Base-by-base conservation (phyloP, 2,797 vertebrate species). In the Podarcis lilfordi region DNA sequence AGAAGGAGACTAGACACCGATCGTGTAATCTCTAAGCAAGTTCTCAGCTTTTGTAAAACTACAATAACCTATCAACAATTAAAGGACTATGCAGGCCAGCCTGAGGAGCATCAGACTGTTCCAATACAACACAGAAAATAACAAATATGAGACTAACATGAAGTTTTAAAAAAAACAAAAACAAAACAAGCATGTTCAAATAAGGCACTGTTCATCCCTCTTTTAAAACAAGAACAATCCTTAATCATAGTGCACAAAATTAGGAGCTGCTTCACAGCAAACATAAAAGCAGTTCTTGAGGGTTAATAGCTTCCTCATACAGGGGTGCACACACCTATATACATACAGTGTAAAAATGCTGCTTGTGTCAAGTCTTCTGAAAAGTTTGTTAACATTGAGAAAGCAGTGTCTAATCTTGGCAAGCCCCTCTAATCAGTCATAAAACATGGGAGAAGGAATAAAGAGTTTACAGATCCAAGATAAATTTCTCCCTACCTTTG, bases 401-500 rank as follows among this genome's bases (percentile, higher is more conserved):
- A 35, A 55, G 40, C 79, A 59, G 40, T 59, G 11, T 29, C 19
- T 68, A 21, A 84, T 77, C 45, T 79, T 35, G 50, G 69, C 27
- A 75, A 87, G 4, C 29, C 21, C 21, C 29, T n/a, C 15, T 17
- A 66, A 32, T 19, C 40, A n/a, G 55, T 1, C 45, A 75, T n/a
- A 71, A 82, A 68, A 23, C 10, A 55, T 13, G 17, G 25, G 37
- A 15, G 3, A 61, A 64, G 25, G 15, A 37, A 69, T 55, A 4
- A 9, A 40, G 35, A 11, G 15, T 17, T n/a, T 37, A 37, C 13
- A 76, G n/a, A 50, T 43, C 19, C 29, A 19, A 69, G 76, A 59
- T 21, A 23, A 19, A 66, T 11, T 0, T 19, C 19, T 4, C 40
- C 91, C 85, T 94, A 99, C 98, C 98, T 99, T 99, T 72, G 98